These are phyloP conservation scores for Mycogona germanica DNA, from an alignment of 2,888 invertebrate species.

Conservation along the genomic window DNA sequence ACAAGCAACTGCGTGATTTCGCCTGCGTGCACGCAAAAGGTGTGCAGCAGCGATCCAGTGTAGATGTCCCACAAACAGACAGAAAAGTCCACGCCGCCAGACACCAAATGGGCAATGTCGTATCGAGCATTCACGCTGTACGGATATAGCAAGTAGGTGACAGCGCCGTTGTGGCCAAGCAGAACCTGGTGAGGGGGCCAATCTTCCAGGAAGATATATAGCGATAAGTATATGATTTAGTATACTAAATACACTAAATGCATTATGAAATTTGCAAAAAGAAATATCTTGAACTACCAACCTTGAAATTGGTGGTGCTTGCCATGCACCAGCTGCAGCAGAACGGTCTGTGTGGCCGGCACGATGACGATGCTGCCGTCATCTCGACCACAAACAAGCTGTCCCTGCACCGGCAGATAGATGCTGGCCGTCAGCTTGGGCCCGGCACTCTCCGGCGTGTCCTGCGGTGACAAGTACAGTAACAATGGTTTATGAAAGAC, in stretches of 20 bases:
- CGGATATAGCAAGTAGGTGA: constrained; percentile 90
- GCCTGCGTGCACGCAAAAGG: constrained; percentile 96
- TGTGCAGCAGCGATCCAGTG: constrained; percentile 73
- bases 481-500: not conserved
- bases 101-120: constrained; percentile 76
- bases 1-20: constrained; percentile 90
- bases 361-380: constrained; percentile 94
- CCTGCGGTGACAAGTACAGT: constrained; percentile 7
- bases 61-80: constrained; percentile 94
- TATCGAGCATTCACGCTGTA: constrained; percentile 73
- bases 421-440: constrained; percentile 85
- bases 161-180: constrained; percentile 80
- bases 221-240: not conserved
- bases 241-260: not conserved
- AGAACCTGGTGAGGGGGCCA: constrained; percentile 83
- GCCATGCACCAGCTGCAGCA: constrained; percentile 79
- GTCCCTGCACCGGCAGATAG: constrained; percentile 84
- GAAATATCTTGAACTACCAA: no score
- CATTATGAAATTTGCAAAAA: not conserved
- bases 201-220: constrained; percentile 41
- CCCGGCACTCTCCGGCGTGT: constrained; percentile 19
- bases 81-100: constrained; percentile 96
- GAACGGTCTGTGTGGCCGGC: constrained; percentile 89
- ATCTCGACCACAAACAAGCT: constrained; percentile 85
- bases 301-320: constrained; percentile 65